Percentiles rank a stretch among this genome's conserved stretches.
These are phyloP conservation scores for Cephus runcator DNA, from an alignment of 2,888 invertebrate species.

Conservation along the genomic window DNA sequence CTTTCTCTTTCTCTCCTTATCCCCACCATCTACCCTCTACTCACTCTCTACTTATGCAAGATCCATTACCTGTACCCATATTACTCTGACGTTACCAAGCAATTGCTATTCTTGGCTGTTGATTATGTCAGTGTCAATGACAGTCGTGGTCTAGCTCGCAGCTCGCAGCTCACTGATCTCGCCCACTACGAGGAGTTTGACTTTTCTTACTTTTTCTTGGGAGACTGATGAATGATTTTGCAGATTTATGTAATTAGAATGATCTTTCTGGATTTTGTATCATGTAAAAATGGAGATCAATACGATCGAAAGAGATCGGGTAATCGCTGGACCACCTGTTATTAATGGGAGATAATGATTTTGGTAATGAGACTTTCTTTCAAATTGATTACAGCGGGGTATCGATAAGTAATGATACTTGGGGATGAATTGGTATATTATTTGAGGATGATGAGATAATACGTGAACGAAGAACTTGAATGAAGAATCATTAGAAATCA, in stretches of 20 bases:
- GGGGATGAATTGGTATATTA: not conserved
- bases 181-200: not conserved
- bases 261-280: not conserved
- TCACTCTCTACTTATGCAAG: constrained; percentile 41
- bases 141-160: constrained; percentile 26
- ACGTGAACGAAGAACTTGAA: not conserved
- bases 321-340: not conserved
- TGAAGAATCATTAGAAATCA: not conserved
- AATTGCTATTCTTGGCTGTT: constrained; percentile 5
- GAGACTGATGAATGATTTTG: constrained; percentile 22
- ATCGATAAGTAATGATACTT: not conserved
- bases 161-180: not conserved
- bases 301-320: not conserved
- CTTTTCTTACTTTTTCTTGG: constrained; percentile 23
- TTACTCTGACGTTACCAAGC: constrained; percentile 44
- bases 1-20: constrained; percentile 22
- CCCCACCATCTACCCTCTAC: constrained; percentile 20
- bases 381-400: not conserved
- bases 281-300: not conserved
- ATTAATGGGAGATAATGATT: not conserved
- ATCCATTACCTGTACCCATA: constrained; percentile 36
- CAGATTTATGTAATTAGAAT: not conserved
- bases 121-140: constrained; percentile 63
- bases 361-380: not conserved
- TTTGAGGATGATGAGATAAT: not conserved